Evolutionary conservation across 2,113 vertebrate genomes (phyloP), one percentile per base, ranked within the genome.

Genomic region (Eublepharis macularius): DNA sequence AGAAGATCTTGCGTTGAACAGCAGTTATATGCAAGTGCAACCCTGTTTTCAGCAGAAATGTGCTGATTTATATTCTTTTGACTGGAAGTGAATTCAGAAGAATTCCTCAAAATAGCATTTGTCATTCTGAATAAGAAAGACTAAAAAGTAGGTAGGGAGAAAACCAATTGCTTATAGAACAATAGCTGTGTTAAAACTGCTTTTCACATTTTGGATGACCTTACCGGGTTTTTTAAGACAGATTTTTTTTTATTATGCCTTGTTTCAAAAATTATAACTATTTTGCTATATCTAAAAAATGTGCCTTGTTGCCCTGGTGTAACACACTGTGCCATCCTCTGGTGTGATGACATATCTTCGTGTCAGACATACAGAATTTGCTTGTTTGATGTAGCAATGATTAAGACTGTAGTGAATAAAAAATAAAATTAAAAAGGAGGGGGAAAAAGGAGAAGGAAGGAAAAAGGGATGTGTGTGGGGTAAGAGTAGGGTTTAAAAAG

Each of bases 11-110:
- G n/a, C n/a, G n/a, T n/a, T n/a, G n/a, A n/a, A n/a, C n/a, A n/a
- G n/a, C n/a, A n/a, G n/a, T n/a, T n/a, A n/a, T n/a, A n/a, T n/a
- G n/a, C n/a, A n/a, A n/a, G n/a, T n/a, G n/a, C n/a, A n/a, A n/a
- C n/a, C n/a, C n/a, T n/a, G n/a, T n/a, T n/a, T 69, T 88, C 36
- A 85, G 54, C 57, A 68, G 81, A 69, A 85, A 63, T 36, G 60
- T 14, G 24, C 10, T 26, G 29, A 45, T 63, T 74, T 85, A 54
- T 32, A 57, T 63, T 87, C n/a, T 76, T 57, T 5, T 21, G 51
- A 43, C 19, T 45, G 36, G 41, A 81, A 57, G 19, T 29, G 32
- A 65, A 29, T 74, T 86, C 1, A 32, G 16, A n/a, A 39, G n/a
- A 12, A 72, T 63, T 73, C 41, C 74, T 74, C 65, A 84, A n/a